Conservation (phyloP, 2,797 vertebrate genomes). For the Periparus ater region DNA sequence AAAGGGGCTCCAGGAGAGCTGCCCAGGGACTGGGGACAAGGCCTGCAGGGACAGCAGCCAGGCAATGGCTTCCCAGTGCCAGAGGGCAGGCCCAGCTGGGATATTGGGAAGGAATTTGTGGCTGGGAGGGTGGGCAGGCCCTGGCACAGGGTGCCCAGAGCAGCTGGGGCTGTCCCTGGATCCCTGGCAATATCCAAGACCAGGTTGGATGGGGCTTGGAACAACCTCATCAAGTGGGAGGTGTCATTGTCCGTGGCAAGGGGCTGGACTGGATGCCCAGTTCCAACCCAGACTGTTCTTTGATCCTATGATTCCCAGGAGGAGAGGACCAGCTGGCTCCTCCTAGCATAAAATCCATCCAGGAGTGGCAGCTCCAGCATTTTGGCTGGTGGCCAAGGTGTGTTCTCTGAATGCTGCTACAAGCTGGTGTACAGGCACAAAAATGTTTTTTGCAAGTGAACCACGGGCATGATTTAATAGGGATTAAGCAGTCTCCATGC, state of each 20-base stretch:
- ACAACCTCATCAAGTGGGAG: accelerated
- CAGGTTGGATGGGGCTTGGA: accelerated
- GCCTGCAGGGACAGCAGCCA: background rate
- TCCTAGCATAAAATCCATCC: background rate
- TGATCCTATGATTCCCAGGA: background rate
- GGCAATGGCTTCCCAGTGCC: background rate
- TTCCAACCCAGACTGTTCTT: background rate
- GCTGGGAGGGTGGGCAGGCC: accelerated
- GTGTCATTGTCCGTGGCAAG: accelerated
- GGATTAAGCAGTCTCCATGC: background rate
- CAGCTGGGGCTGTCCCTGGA: background rate
- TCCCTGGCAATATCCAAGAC: accelerated
- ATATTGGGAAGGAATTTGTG: background rate
- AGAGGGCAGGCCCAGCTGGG: background rate
- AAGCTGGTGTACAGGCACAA: background rate
- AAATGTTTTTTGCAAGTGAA: background rate
- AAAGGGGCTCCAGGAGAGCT: background rate
- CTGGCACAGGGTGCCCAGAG: background rate
- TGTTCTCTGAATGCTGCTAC: background rate
- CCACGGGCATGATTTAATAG: background rate
- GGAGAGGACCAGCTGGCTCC: background rate
- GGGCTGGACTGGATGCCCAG: accelerated
- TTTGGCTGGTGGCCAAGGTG: background rate
- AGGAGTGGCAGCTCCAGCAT: accelerated
- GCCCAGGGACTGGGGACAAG: background rate